Conservation (phyloP, 2,113 vertebrate genomes). For the Rhinoderma darwinii region DNA sequence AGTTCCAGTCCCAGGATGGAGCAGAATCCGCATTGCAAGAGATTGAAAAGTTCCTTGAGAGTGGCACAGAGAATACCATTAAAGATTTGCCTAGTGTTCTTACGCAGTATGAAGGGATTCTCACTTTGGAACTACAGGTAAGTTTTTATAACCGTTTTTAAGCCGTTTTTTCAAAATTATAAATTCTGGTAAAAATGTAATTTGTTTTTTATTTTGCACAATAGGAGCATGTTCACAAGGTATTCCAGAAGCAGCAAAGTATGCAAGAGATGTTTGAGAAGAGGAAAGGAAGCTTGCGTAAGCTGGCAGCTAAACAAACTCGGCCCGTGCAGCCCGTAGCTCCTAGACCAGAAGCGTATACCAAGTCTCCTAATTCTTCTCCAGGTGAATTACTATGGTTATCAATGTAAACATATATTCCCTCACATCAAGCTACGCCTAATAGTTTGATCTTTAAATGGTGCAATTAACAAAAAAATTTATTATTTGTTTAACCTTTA, state of each 20-base stretch:
- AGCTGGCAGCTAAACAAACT: conserved; percentile 94
- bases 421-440: background rate
- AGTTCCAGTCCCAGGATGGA: conserved; percentile 95
- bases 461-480: background rate
- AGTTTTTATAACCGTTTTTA: conserved; percentile 22
- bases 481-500: background rate
- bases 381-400: conserved; percentile 73
- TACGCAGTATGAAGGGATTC: conserved; percentile 83
- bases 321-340: conserved; percentile 97
- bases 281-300: conserved; percentile 90
- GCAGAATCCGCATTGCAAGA: conserved; percentile 93
- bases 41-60: conserved; percentile 90
- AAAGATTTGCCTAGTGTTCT: conserved; percentile 79
- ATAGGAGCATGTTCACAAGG: conserved; percentile 89
- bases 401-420: background rate
- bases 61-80: conserved; percentile 78
- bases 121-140: conserved; percentile 88
- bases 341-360: conserved; percentile 89
- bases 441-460: background rate
- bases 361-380: conserved; percentile 85
- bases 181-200: background rate
- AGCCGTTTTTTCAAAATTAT: background rate
- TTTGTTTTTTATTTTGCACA: conserved; percentile 8
- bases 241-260: conserved; percentile 90
- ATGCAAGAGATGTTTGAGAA: conserved; percentile 97